Base-by-base conservation (phyloP, 2,888 invertebrate species). In the Pocota personata region DNA sequence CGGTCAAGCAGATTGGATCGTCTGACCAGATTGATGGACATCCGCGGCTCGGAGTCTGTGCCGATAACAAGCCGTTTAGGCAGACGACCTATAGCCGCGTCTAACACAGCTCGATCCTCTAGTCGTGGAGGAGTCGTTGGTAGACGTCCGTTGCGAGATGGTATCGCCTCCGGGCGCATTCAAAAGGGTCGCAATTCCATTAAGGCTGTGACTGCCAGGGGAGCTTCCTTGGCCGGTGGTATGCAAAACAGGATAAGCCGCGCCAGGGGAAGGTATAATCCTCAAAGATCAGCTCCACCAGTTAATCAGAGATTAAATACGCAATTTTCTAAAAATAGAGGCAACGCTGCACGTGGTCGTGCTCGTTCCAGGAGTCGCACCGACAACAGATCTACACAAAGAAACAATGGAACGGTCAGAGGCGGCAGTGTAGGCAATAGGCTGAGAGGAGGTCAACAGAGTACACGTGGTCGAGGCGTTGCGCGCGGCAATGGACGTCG, bases 61-160 rank as follows among this genome's bases (percentile, higher is more conserved):
- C 91, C 91, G 12, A 89, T 91, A 6, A 91, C 90, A 87, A 89
- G 91, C 12, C 91, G 91, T 6, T 87, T 91, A 58, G 91, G 91
- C 12, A 87, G 88, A 52, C 91, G 91, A 60, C 88, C 89, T 1
- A 89, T 89, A 40, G 78, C 77, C 12, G 64, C 82, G 7, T 3
- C 46, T 3, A 78, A 24, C 19, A 84, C 79, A 67, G 69, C 78
- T 77, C 87, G 82, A 37, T 79, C 87, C 35, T 60, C 77, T 10
- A 88, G 60, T 77, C 87, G 83, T 19, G 30, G 48, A 16, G 43
- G 80, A 37, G 37, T 58, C 32, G 55, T 30, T 30, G 60, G 64
- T 24, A 88, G 87, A 64, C 88, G 89, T 8, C 82, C 89, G 30
- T 76, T 88, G 69, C 78, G 89, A 55, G 89, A 90, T 3, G 89